Base-by-base conservation (phyloP, 2,888 invertebrate genomes). In the Formica aserva region DNA sequence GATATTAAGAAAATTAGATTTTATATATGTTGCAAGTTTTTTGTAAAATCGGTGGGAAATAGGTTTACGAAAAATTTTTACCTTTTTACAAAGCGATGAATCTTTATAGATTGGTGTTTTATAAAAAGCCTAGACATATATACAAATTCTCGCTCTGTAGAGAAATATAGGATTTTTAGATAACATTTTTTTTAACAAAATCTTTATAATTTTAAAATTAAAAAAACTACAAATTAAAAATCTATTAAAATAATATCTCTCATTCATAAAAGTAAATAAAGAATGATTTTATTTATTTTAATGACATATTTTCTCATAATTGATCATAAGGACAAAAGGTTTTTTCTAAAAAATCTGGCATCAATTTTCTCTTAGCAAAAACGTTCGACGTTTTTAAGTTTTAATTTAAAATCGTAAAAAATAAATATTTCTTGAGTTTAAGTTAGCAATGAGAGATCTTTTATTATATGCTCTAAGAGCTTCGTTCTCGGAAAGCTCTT, bases 401-500 rank as follows among this genome's bases (percentile, higher is more conserved):
- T 29, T 29, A 4, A 62, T 6, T n/a, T n/a, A 22, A 74, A 62
- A 74, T 62, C n/a, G 41, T 74, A 41, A 41, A 57, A 74, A 9
- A 74, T 8, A 62, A 29, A 57, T 26, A 26, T 1, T 22, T 45
- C 3, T 45, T 75, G 15, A 32, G 1, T 8, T 60, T 41, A 72
- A 74, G 4, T 60, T 8, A 74, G 13, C 8, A 26, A 13, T 41
- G 41, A 60, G 29, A 60, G 4, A 60, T 60, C 11, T 29, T 74
- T 60, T 41, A n/a, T 52, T 52, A 52, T 18, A 11, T 8, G 18
- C 29, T 60, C 1, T 1, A 1, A 41, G 8, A 60, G n/a, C n/a
- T 74, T 57, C 5, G 4, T 60, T 38, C 13, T 41, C 22, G 2
- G 9, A 76, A 45, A 45, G 18, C n/a, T 63, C n/a, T 35, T 60